Conservation (phyloP, 1,140 invertebrate species). For the Temnothorax nylanderi region DNA sequence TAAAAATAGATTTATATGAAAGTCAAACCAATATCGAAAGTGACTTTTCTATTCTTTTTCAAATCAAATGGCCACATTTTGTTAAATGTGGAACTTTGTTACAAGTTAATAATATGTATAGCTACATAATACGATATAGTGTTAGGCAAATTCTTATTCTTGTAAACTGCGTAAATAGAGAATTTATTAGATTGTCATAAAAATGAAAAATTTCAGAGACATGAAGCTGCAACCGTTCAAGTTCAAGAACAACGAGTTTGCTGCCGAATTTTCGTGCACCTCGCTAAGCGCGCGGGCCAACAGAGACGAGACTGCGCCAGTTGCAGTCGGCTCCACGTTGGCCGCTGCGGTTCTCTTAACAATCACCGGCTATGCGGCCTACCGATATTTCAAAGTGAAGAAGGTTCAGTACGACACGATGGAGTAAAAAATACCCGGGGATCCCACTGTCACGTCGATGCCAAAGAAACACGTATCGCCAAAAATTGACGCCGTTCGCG, state of each 20-base stretch:
- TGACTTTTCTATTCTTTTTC: not conserved
- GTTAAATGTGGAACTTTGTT: not conserved
- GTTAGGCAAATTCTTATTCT: not conserved
- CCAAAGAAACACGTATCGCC: conserved; percentile 45
- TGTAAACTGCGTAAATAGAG: not conserved
- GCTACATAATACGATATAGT: not conserved
- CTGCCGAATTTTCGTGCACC: conserved; percentile 86
- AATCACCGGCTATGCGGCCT: conserved; percentile 94
- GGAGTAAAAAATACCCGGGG: conserved; percentile 88
- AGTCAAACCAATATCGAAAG: not conserved
- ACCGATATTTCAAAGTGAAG: conserved; percentile 94
- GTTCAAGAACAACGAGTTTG: conserved; percentile 88
- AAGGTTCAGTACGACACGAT: conserved; percentile 97
- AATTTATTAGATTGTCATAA: not conserved
- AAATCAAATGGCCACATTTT: not conserved
- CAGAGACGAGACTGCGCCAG: conserved; percentile 93
- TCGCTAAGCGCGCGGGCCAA: conserved; percentile 81
- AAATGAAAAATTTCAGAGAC: conserved; percentile 78
- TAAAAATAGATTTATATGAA: not conserved
- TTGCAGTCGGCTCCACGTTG: conserved; percentile 94
- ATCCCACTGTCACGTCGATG: conserved; percentile 62
- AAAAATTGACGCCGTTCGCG: conserved; percentile 9
- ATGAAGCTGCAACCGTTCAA: conserved; percentile 89
- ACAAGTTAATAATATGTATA: not conserved
- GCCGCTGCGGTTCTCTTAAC: conserved; percentile 92